Conservation (phyloP, 2,888 invertebrate species). For the Plebejus anna region DNA sequence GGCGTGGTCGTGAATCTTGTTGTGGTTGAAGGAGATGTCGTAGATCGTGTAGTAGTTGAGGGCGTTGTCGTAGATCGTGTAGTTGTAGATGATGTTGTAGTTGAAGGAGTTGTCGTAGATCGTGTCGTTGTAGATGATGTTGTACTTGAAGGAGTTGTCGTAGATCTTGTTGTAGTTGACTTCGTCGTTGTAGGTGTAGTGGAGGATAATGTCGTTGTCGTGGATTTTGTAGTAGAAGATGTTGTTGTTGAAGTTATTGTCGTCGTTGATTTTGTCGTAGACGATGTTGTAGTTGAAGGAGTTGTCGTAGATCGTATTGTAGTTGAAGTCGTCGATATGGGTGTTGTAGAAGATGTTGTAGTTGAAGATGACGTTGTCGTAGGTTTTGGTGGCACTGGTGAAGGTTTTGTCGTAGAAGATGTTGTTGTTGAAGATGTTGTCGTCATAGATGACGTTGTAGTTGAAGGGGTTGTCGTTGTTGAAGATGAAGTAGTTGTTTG, state of each 20-base stretch:
- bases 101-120: neutral
- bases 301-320: neutral
- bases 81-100: constrained; percentile 4
- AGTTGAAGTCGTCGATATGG: neutral
- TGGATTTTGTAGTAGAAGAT: neutral
- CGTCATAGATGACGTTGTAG: constrained; percentile 27
- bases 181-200: neutral
- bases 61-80: neutral
- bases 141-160: constrained; percentile 19
- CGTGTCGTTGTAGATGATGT: neutral
- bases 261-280: neutral
- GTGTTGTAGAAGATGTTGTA: constrained; percentile 3
- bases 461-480: neutral
- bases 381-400: neutral
- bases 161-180: neutral
- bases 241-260: neutral
- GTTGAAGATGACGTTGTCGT: constrained; percentile 7
- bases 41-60: neutral
- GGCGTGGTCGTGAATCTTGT: neutral
- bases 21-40: constrained; percentile 16
- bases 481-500: constrained; percentile 10
- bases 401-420: neutral
- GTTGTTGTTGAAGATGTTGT: constrained; percentile 16
- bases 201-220: constrained; percentile 23
- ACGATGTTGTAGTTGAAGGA: neutral